Conservation (phyloP, 2,113 vertebrate genomes). For the Labeo catla region DNA sequence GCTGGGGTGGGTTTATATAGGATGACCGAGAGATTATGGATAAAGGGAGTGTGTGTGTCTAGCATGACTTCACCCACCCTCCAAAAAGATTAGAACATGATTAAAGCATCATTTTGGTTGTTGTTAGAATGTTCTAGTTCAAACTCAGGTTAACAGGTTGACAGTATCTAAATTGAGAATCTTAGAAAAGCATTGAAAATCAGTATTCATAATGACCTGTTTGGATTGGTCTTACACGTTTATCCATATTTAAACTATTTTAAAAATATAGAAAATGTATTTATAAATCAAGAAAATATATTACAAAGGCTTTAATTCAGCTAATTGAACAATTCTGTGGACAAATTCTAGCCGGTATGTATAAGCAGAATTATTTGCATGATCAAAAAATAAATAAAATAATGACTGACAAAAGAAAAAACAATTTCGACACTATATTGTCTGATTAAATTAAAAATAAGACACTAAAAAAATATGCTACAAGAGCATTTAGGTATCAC, state of each 20-base stretch:
- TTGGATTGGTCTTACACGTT: neutral
- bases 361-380: neutral
- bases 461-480: neutral
- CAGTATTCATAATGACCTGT: neutral
- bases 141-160: conserved; percentile 41
- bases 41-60: conserved; percentile 59
- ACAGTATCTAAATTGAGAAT: neutral
- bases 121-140: conserved; percentile 33
- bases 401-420: neutral
- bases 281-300: too few relatives aligned
- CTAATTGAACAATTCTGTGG: neutral
- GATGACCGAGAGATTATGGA: conserved; percentile 72
- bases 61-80: conserved; percentile 54
- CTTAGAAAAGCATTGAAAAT: too few relatives aligned
- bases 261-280: neutral
- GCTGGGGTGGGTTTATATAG: conserved; percentile 80
- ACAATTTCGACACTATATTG: neutral
- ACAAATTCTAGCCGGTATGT: neutral
- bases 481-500: neutral
- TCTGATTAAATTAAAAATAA: neutral
- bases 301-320: neutral
- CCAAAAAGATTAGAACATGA: conserved; percentile 50
- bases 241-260: neutral
- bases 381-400: neutral
- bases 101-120: conserved; percentile 54